Conservation (phyloP, 2,797 vertebrate genomes). For the Aulostomus chinensis region DNA sequence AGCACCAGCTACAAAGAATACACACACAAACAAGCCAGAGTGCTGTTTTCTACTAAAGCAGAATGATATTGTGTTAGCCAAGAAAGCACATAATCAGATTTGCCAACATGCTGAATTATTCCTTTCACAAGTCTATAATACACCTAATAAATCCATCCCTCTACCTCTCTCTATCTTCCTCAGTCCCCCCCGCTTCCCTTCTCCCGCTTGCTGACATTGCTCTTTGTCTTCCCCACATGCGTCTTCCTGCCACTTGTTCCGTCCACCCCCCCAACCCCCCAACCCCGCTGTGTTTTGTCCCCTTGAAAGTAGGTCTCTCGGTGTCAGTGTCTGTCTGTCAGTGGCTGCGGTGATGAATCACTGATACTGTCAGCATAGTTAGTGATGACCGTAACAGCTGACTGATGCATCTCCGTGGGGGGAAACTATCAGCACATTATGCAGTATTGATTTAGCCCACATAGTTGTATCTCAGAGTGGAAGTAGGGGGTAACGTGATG, state of each 20-base stretch:
- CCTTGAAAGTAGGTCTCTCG: conserved; percentile 49
- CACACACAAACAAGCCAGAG: no score
- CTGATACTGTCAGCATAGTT: conserved; percentile 53
- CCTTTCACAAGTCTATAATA: background rate
- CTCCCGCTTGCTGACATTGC: conserved; percentile 9
- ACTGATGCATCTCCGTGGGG: conserved; percentile 56
- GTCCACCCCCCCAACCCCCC: background rate
- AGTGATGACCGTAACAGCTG: conserved; percentile 55
- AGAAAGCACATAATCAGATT: background rate
- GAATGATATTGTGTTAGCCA: no score
- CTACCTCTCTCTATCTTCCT: background rate
- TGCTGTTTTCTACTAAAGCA: no score
- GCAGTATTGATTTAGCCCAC: conserved; percentile 57
- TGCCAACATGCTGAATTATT: background rate
- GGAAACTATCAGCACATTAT: conserved; percentile 59
- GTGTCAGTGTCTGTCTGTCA: conserved; percentile 50
- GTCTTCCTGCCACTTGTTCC: conserved; percentile 38
- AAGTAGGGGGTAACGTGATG: conserved; percentile 18
- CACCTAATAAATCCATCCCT: no score
- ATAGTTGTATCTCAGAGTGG: conserved; percentile 34
- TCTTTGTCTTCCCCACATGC: conserved; percentile 30
- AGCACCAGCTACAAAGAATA: no score
- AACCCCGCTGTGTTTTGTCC: conserved; percentile 26
- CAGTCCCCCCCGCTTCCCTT: background rate
- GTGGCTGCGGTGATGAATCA: conserved; percentile 60